Base-by-base conservation (phyloP, 1,140 invertebrate species). In the Dendrolimus punctatus region DNA sequence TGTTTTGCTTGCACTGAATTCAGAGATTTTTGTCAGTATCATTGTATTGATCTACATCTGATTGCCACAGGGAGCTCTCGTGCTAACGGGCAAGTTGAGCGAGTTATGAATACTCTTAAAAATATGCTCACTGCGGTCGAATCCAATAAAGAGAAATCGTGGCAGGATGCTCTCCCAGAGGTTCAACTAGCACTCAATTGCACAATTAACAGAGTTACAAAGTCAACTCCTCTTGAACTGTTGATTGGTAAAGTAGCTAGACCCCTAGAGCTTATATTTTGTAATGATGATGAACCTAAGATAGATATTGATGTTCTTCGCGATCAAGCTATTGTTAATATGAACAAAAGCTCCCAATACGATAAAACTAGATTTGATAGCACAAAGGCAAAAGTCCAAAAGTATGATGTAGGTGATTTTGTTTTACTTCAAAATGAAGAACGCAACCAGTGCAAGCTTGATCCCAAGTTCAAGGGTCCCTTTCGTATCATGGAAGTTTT, bases 11-110 rank as follows among this genome's bases (percentile, higher is more conserved):
- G 59, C 6, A 60, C 55, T 40, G 66, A 66, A 1, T 69, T 69
- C 52, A 46, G 36, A 6, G 51, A 59, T 5, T 68, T 60, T 56
- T 63, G 53, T 38, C 42, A 45, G 3, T 37, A 6, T 44, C 48
- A 57, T 4, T 57, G 58, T 7, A 66, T 71, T 8, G 57, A 62
- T 4, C 60, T 76, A 23, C 51, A 74, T 23, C 9, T 61, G 0
- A 75, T 73, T 5, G 69, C 73, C 0, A 72, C 70, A 2, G 72
- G 70, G 49, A 10, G 38, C 0, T 36, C 41, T 46, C 53, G 74
- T 0, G 68, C 76, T 58, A 71, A 73, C 44, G 71, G 68, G 5
- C 71, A 79, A 40, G 66, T 76, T 3, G 68, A 80, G 23, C 49
- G 73, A 0, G 68, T 69, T 40, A 80, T 75, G 58, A 51, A 51